These are phyloP conservation scores for Caenorhabditis japonica DNA, from an alignment of 2,888 invertebrate genomes.

Conservation along the genomic window DNA sequence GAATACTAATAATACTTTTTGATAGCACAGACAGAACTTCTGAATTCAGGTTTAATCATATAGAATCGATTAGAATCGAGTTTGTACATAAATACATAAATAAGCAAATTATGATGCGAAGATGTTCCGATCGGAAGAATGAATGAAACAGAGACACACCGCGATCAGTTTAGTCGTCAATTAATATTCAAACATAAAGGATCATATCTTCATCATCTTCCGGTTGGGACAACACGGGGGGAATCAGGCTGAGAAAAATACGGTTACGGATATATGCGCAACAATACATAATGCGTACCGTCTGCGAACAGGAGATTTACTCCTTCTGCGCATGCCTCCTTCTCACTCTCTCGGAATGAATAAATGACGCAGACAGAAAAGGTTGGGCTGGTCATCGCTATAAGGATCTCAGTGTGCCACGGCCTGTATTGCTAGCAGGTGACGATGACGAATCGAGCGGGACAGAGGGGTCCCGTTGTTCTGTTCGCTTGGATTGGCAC, in stretches of 20 bases:
- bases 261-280: slow-evolving; percentile 44
- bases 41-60: no score
- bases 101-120: no score
- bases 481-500: slow-evolving; percentile 1
- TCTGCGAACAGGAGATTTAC: slow-evolving; percentile 23
- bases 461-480: slow-evolving; percentile 26
- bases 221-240: slow-evolving; percentile 7
- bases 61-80: no score
- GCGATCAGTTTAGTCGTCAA: slow-evolving; percentile 49
- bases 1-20: slow-evolving; percentile 44
- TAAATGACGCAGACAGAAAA: slow-evolving; percentile 46
- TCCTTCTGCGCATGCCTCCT: slow-evolving; percentile 12
- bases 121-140: background rate
- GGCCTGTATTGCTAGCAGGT: background rate
- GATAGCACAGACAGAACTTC: slow-evolving; percentile 4
- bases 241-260: slow-evolving; percentile 17
- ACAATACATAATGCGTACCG: slow-evolving; percentile 28
- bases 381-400: slow-evolving; percentile 23
- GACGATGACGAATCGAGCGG: slow-evolving; percentile 29
- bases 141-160: slow-evolving; percentile 25
- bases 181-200: slow-evolving; percentile 49
- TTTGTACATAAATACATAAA: slow-evolving; percentile 38
- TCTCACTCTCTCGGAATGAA: no score
- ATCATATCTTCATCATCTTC: slow-evolving; percentile 44
- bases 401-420: slow-evolving; percentile 18